Base-by-base conservation (phyloP, 2,888 invertebrate genomes). In the Saturnia pavonia region DNA sequence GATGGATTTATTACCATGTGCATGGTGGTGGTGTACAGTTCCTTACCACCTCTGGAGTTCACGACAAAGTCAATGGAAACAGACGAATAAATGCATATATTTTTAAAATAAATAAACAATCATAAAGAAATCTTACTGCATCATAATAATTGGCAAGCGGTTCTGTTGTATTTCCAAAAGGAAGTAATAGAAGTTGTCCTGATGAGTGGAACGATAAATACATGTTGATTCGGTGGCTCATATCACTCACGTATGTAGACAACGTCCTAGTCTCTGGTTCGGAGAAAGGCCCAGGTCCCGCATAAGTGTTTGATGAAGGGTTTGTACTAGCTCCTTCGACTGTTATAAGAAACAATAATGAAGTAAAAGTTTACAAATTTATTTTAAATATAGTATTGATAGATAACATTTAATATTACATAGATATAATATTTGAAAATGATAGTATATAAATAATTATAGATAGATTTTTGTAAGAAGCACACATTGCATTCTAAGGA, bases 151-250 rank as follows among this genome's bases (percentile, higher is more conserved):
- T 96, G 0, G 94, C 95, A 25, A 95, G 82, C 72, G 95, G 94
- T 0, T 90, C 87, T 0, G 85, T 85, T 0, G 95, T 95, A 78
- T 96, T 95, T 0, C 97, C 97, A 83, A 96, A 97, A 0, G 97
- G 96, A 70, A 96, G 85, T 69, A 97, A 85, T 34, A 97, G 84
- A 48, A 95, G 88, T 79, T 97, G 97, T 0, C 96, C 95, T 78
- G 95, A 97, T 0, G 97, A 96, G 84, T 97, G 97, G 82, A 97
- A 95, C 0, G 96, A 95, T 1, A 97, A 83, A 82, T 97, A 97
- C 54, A 96, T 86, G 51, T 94, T 94, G 25, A 96, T 89, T 68
- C 92, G 85, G 22, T 90, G 86, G 19, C 91, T 86, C 70, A 96
- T 78, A 0, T 92, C 84, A 0, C 77, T 78, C 25, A 96, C 91